A percentile compares a stretch with the other conserved stretches of the same genome.
Evolutionary conservation across 2,888 invertebrate genomes (phyloP).

Genomic region (Aleiodes leptofemur): DNA sequence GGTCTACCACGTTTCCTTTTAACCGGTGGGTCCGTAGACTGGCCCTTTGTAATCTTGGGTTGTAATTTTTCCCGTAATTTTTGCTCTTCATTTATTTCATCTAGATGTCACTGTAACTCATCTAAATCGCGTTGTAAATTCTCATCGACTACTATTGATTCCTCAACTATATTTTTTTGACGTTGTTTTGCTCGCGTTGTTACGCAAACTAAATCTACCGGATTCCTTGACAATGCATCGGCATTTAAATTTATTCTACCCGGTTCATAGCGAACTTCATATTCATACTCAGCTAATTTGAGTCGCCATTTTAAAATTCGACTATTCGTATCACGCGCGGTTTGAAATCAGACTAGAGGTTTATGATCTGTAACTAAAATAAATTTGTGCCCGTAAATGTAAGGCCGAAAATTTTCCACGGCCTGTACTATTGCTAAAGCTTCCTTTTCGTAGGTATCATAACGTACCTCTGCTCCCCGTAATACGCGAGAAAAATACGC

Average conservation of each 20-base stretch:
- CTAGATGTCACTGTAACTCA: background rate
- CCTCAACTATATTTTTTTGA: no score
- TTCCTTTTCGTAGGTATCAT: slow-evolving; percentile 19
- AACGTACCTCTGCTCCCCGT: background rate
- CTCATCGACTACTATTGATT: no score
- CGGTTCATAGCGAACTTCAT: slow-evolving; percentile 35
- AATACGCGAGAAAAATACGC: slow-evolving; percentile 11
- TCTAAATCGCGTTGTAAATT: slow-evolving; percentile 20
- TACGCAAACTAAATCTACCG: no score
- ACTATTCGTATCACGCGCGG: background rate
- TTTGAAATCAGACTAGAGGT: slow-evolving; percentile 34
- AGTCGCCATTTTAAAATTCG: slow-evolving; percentile 16
- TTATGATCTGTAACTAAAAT: slow-evolving; percentile 53
- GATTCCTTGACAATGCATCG: no score
- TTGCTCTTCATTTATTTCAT: no score
- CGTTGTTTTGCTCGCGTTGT: no score
- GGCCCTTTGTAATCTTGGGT: background rate
- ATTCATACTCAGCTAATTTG: slow-evolving; percentile 9
- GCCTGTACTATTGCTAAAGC: slow-evolving; percentile 1
- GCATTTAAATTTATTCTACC: slow-evolving; percentile 24
- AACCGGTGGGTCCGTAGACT: background rate
- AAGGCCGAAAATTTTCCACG: slow-evolving; percentile 19
- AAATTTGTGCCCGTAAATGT: slow-evolving; percentile 52
- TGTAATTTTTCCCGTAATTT: background rate
- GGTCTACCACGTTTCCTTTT: no score